Percentiles rank a stretch among this genome's conserved stretches.
Evolutionary conservation across 2,113 vertebrate genomes (phyloP).

Genomic region (Salvator merianae): DNA sequence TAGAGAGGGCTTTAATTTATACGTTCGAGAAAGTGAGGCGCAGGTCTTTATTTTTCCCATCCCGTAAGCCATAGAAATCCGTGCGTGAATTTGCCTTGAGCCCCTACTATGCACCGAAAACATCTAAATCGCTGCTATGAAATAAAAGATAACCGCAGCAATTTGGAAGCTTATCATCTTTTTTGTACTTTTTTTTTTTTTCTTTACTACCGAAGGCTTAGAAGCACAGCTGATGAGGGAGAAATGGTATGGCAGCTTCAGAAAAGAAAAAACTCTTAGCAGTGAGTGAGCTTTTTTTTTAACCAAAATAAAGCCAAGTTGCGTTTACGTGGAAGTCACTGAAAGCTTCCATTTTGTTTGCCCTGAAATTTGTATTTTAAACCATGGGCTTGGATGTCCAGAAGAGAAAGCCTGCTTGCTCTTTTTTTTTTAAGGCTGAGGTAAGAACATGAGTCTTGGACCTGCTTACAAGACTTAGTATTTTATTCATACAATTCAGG

Average conservation of each 20-base stretch:
- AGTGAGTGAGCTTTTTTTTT: too few species aligned
- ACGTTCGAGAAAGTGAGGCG: too few species aligned
- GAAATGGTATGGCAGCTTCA: background rate
- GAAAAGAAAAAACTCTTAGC: background rate
- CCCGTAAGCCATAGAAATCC: background rate
- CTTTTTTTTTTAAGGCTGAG: background rate
- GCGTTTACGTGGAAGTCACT: background rate
- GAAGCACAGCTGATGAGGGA: background rate
- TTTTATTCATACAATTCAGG: conserved; percentile 65
- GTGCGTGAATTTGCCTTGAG: too few species aligned
- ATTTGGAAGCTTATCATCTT: too few species aligned
- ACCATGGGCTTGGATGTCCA: background rate
- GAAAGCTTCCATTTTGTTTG: too few species aligned
- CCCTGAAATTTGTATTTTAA: too few species aligned
- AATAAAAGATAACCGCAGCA: background rate
- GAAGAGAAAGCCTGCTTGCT: background rate
- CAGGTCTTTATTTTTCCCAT: too few species aligned
- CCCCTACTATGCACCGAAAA: background rate
- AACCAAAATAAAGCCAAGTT: background rate
- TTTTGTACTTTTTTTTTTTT: background rate
- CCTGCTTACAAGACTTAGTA: background rate
- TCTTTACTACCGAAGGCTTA: background rate
- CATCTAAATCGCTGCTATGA: background rate
- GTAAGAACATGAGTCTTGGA: conserved; percentile 29
- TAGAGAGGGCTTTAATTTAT: background rate